Evolutionary conservation across 1,140 invertebrate species (phyloP).

Genomic region (Melitaea cinxia): DNA sequence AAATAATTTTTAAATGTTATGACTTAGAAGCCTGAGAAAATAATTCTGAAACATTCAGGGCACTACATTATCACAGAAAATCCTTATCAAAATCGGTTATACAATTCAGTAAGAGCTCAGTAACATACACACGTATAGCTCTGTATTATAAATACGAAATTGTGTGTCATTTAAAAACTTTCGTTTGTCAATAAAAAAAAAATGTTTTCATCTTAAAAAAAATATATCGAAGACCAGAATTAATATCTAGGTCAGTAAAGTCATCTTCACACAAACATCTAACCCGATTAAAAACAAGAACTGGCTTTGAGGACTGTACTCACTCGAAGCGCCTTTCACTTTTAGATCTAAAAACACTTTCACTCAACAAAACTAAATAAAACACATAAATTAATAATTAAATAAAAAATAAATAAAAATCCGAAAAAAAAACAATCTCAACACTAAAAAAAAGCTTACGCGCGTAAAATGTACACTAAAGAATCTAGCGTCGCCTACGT

Average conservation of each 20-base stretch:
- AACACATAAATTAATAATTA: conserved; percentile 29
- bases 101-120: too few relatives aligned
- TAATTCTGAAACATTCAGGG: too few relatives aligned
- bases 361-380: conserved; percentile 49
- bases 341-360: conserved; percentile 67
- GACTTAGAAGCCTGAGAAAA: too few relatives aligned
- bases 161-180: too few relatives aligned
- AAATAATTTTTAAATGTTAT: too few relatives aligned
- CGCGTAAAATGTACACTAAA: conserved; percentile 3
- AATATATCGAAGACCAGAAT: neutral
- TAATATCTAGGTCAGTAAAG: conserved; percentile 41
- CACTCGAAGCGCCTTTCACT: conserved; percentile 65
- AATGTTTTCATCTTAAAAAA: too few relatives aligned
- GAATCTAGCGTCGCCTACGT: conserved; percentile 25
- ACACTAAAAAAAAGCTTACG: conserved; percentile 23
- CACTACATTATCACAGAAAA: too few relatives aligned
- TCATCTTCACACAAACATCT: conserved; percentile 50
- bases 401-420: conserved; percentile 17
- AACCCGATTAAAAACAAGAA: conserved; percentile 54
- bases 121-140: too few relatives aligned
- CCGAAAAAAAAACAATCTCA: conserved; percentile 2
- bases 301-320: conserved; percentile 49
- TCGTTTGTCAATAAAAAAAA: too few relatives aligned
- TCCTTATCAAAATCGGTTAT: too few relatives aligned
- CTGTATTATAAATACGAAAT: too few relatives aligned